A percentile compares a stretch with the other conserved stretches of the same genome.
Conservation (phyloP, 2,888 invertebrate genomes). For the Drosophila acutilabella region DNA sequence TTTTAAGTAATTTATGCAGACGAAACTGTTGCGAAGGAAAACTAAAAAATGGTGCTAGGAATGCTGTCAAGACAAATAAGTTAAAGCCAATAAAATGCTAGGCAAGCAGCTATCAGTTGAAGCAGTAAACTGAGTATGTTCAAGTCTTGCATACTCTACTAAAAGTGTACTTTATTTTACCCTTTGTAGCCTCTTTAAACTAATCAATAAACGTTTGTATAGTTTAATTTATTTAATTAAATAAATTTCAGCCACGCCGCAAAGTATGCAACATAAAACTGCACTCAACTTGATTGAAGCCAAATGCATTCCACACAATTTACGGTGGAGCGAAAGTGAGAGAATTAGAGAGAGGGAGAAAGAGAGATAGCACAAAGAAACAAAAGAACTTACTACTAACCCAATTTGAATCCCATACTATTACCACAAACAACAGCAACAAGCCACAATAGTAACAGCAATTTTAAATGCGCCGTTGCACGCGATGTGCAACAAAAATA, state of each 20-base stretch:
- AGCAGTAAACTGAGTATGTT: too few species aligned
- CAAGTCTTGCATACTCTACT: too few species aligned
- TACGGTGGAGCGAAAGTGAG: background rate
- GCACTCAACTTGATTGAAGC: conserved; percentile 19
- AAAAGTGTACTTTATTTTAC: too few species aligned
- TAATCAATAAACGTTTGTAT: background rate
- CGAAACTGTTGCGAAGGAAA: background rate
- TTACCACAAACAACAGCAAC: conserved; percentile 39
- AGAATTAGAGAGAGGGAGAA: background rate
- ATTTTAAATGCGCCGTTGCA: conserved; percentile 37
- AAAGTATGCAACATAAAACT: conserved; percentile 46
- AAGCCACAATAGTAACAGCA: conserved; percentile 31
- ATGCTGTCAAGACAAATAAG: background rate
- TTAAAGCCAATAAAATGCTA: too few species aligned
- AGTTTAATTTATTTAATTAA: conserved; percentile 27
- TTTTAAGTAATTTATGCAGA: background rate
- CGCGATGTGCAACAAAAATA: conserved; percentile 38
- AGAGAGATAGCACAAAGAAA: conserved; percentile 39
- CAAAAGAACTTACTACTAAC: conserved; percentile 67
- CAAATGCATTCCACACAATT: conserved; percentile 28
- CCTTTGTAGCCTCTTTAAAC: too few species aligned
- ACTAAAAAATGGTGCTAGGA: background rate
- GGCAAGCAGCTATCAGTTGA: too few species aligned
- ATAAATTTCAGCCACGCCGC: conserved; percentile 17
- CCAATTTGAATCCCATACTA: conserved; percentile 60